phyloP scores from a whole-genome alignment of 2,888 invertebrate genomes.

The Anagyrus pseudococci region DNA sequence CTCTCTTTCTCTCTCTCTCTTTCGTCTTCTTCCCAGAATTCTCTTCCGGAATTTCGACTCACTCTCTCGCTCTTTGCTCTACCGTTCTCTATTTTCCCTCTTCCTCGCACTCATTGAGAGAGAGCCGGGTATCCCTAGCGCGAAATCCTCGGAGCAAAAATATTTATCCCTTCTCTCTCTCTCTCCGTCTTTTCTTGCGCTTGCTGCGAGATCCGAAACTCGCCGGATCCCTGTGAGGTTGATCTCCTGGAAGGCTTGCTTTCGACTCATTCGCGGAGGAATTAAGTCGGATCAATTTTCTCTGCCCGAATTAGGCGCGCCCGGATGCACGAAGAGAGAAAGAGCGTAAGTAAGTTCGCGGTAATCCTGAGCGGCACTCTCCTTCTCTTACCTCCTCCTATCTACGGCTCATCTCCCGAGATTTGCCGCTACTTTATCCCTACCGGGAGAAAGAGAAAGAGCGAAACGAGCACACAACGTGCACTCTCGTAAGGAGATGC shows the following conservation, averaged over 20 bases:
- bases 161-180: slow-evolving; percentile 7
- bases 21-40: slow-evolving; percentile 32
- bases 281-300: slow-evolving; percentile 37
- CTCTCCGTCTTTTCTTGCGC: slow-evolving; percentile 16
- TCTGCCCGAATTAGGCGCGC: slow-evolving; percentile 31
- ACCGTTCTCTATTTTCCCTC: slow-evolving; percentile 24
- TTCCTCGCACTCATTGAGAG: too few species aligned
- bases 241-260: slow-evolving; percentile 39
- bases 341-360: too few species aligned
- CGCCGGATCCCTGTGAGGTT: slow-evolving; percentile 17
- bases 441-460: too few species aligned
- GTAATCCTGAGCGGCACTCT: too few species aligned
- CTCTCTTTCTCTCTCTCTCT: too few species aligned
- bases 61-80: slow-evolving; percentile 26
- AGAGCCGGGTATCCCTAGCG: neutral
- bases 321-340: neutral
- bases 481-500: too few species aligned
- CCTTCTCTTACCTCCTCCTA: too few species aligned
- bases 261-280: slow-evolving; percentile 35
- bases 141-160: slow-evolving; percentile 7
- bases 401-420: too few species aligned
- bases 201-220: slow-evolving; percentile 28
- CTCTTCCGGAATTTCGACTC: slow-evolving; percentile 31
- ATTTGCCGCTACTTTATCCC: too few species aligned
- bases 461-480: too few species aligned